phyloP scores from a whole-genome alignment of 2,888 invertebrate genomes.

The Ectemnius lituratus region DNA sequence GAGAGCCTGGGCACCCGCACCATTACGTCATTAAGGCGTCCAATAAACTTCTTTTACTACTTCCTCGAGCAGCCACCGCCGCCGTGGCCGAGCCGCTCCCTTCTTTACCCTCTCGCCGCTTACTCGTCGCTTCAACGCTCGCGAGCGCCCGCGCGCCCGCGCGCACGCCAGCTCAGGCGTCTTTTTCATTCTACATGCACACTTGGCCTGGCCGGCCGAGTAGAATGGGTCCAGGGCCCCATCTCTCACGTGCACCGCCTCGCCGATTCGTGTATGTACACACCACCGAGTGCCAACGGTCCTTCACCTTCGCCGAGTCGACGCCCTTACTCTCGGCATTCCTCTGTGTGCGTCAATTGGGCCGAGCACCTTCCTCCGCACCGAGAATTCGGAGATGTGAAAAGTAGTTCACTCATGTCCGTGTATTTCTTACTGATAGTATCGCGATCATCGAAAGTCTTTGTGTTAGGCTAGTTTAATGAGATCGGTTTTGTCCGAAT shows the following conservation, averaged over 20 bases:
- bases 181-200: background rate
- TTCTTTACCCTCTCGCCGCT: slow-evolving; percentile 32
- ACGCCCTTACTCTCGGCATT: too few relatives aligned
- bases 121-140: background rate
- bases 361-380: too few relatives aligned
- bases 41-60: slow-evolving; percentile 70
- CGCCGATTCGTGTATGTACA: slow-evolving; percentile 18
- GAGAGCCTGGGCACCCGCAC: slow-evolving; percentile 45
- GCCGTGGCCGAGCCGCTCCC: slow-evolving; percentile 20
- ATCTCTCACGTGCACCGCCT: slow-evolving; percentile 6
- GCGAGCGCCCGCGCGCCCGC: slow-evolving; percentile 1
- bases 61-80: slow-evolving; percentile 59
- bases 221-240: too few relatives aligned
- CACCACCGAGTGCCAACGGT: slow-evolving; percentile 10
- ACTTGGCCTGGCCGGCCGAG: too few relatives aligned
- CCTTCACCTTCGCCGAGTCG: slow-evolving; percentile 34
- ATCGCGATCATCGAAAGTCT: too few relatives aligned
- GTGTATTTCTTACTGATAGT: too few relatives aligned
- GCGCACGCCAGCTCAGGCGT: background rate
- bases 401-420: too few relatives aligned
- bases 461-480: too few relatives aligned
- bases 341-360: too few relatives aligned
- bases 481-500: too few relatives aligned
- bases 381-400: too few relatives aligned
- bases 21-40: slow-evolving; percentile 69